A percentile compares a stretch with the other conserved stretches of the same genome.
phyloP scores from a whole-genome alignment of 1,140 invertebrate species.

The Aphaenogaster ashmeadi region DNA sequence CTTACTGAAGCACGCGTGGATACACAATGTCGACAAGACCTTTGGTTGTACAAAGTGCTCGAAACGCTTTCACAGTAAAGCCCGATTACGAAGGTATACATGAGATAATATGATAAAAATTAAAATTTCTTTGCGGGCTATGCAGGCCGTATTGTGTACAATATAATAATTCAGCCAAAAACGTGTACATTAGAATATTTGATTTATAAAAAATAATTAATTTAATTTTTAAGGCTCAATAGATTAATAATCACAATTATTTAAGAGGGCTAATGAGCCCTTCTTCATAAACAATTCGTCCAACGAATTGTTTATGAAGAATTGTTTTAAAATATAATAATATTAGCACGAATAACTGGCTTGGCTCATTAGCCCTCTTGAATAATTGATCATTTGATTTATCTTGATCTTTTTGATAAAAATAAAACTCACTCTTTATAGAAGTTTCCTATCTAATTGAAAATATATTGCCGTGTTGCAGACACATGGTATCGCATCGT shows the following conservation, averaged over 20 bases:
- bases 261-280: too few relatives aligned
- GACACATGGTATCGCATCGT: constrained; percentile 91
- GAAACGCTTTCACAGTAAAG: constrained; percentile 92
- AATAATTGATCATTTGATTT: too few relatives aligned
- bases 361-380: too few relatives aligned
- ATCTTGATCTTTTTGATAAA: not conserved
- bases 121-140: not conserved
- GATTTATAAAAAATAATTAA: too few relatives aligned
- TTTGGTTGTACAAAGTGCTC: constrained; percentile 90
- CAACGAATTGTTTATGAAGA: too few relatives aligned
- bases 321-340: too few relatives aligned
- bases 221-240: too few relatives aligned
- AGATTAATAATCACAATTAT: too few relatives aligned
- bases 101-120: not conserved
- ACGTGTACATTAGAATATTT: not conserved
- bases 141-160: not conserved
- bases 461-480: constrained; percentile 59
- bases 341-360: too few relatives aligned
- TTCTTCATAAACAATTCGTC: too few relatives aligned
- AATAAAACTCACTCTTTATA: not conserved
- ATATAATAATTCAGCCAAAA: not conserved
- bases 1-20: constrained; percentile 91
- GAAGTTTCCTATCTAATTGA: not conserved
- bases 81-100: constrained; percentile 86
- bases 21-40: constrained; percentile 88